Base-by-base conservation (phyloP, 2,888 invertebrate genomes). In the Gari tellinella region DNA sequence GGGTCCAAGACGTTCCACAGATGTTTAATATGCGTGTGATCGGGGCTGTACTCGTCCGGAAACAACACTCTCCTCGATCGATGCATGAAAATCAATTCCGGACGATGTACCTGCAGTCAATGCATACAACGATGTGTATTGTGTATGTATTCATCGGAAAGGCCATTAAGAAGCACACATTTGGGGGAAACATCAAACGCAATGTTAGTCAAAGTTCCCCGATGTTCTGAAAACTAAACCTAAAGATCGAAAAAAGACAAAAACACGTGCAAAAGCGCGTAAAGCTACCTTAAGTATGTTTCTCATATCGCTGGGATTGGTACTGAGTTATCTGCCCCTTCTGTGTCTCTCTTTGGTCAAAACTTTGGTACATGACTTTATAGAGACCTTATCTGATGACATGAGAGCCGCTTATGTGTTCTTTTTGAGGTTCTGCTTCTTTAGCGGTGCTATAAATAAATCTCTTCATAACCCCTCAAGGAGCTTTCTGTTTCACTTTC, bases 391-490 rank as follows among this genome's bases (percentile, higher is more conserved):
- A 57, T 45, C 67, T 1, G 69, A 74, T 37, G 31, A 46, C 1
- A 70, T 37, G 14, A 70, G 68, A 25, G 77, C 74, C 0, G 73
- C 63, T 1, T 82, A 82, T 49, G 75, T 74, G 15, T 76, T 85
- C 49, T 80, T 82, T 40, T 60, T 85, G 43, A 61, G 85, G 4
- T 83, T 81, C 2, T 84, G 82, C 38, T 84, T 82, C 41, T 37
- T 84, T n/a, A 82, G 82, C 61, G 80, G 84, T 51, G 82, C 85
- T 1, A 65, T 83, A 8, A n/a, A n/a, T n/a, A n/a, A 86, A 86
- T 52, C 85, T 85, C 0, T 61, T 87, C n/a, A n/a, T n/a, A n/a
- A n/a, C n/a, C n/a, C n/a, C n/a, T n/a, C n/a, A n/a, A n/a, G n/a
- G n/a, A n/a, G n/a, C n/a, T n/a, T n/a, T n/a, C n/a, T n/a, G n/a